phyloP scores from a whole-genome alignment of 2,888 invertebrate genomes.

The Saturnia japonica region DNA sequence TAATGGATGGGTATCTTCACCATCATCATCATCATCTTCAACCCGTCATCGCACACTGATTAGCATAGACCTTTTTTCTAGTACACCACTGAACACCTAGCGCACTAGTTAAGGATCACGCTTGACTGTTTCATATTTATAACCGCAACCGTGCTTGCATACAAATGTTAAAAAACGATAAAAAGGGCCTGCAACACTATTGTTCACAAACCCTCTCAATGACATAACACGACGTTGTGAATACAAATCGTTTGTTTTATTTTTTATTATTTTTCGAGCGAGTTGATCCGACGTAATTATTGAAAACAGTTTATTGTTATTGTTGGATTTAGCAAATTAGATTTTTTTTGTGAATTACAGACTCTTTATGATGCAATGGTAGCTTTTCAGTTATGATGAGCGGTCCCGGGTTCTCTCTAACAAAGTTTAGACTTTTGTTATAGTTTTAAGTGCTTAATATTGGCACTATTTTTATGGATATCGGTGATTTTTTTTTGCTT shows the following conservation, averaged over 20 bases:
- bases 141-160: slow-evolving; percentile 44
- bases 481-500: no score
- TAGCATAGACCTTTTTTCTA: not conserved
- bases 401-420: not conserved
- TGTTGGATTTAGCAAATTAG: not conserved
- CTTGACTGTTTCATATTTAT: slow-evolving; percentile 20
- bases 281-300: slow-evolving; percentile 18
- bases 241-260: slow-evolving; percentile 42
- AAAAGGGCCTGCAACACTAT: slow-evolving; percentile 41
- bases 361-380: not conserved
- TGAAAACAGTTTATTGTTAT: not conserved
- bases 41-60: no score
- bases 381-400: not conserved
- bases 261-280: slow-evolving; percentile 18
- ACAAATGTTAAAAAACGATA: slow-evolving; percentile 49
- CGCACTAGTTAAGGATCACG: not conserved
- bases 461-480: no score
- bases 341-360: not conserved
- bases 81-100: not conserved
- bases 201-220: slow-evolving; percentile 41
- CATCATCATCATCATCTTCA: no score
- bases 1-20: no score
- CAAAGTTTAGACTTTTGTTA: no score
- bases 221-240: slow-evolving; percentile 39
- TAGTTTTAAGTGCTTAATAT: no score